Conservation (phyloP, 2,113 vertebrate species). For the Tupaia tana region DNA sequence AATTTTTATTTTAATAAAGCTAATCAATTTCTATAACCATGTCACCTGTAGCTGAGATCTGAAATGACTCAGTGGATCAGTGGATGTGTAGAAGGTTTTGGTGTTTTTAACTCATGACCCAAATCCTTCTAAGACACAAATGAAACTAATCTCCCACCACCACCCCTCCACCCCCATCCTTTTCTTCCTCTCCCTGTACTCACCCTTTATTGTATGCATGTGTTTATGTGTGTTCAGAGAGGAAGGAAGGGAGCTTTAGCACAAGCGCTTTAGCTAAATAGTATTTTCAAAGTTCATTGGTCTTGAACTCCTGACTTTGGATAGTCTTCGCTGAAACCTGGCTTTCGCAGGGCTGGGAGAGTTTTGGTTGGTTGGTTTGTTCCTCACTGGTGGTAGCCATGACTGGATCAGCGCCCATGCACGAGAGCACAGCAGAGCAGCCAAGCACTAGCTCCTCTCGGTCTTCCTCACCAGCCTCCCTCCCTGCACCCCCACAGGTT, state of each 20-base stretch:
- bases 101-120: constrained; percentile 11
- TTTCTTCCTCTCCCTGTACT: too few relatives aligned
- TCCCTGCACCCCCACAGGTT: background rate
- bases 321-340: background rate
- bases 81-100: background rate
- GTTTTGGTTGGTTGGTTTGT: background rate
- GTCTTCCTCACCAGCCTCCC: background rate
- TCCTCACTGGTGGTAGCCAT: background rate
- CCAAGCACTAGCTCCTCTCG: background rate
- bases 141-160: constrained; percentile 26
- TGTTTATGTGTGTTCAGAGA: background rate
- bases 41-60: background rate
- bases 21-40: background rate
- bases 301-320: background rate
- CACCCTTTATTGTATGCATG: background rate
- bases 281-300: background rate
- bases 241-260: background rate
- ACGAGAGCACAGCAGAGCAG: background rate
- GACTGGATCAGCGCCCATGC: background rate
- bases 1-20: constrained; percentile 41
- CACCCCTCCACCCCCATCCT: background rate
- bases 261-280: background rate
- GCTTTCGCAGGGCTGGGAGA: background rate
- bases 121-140: constrained; percentile 42
- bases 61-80: background rate